Evolutionary conservation across 2,888 invertebrate species (phyloP).

Genomic region (Andricus curvator): DNA sequence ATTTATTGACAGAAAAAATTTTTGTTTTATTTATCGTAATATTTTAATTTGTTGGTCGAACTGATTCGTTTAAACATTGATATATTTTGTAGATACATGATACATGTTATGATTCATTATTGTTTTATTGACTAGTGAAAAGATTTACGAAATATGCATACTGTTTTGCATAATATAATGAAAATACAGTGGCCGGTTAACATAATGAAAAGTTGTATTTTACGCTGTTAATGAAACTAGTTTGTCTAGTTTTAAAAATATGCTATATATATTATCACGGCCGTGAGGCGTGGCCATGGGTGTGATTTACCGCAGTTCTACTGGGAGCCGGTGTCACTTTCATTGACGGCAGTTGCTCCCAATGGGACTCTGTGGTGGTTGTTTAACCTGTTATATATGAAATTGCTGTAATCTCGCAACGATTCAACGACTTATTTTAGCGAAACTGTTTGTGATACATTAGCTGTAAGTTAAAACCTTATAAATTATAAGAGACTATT

Average conservation of each 20-base stretch:
- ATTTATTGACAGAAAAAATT: background rate
- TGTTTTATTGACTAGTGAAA: background rate
- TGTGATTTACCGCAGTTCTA: too few species aligned
- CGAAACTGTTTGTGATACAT: slow-evolving; percentile 35
- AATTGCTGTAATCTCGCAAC: background rate
- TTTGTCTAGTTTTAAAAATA: background rate
- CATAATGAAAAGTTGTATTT: background rate
- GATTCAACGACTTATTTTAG: background rate
- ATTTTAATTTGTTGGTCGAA: background rate
- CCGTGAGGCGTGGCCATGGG: too few species aligned
- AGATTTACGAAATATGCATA: slow-evolving; percentile 8
- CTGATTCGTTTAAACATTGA: background rate
- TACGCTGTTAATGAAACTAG: background rate
- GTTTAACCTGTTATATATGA: background rate
- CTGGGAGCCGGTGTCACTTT: too few species aligned
- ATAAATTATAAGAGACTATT: background rate
- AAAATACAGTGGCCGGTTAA: background rate
- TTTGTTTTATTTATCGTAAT: background rate
- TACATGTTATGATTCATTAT: background rate
- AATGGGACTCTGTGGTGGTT: too few species aligned
- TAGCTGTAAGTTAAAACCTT: slow-evolving; percentile 7
- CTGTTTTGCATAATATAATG: background rate
- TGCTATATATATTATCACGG: background rate
- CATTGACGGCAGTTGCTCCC: too few species aligned
- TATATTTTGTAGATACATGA: slow-evolving; percentile 21